Evolutionary conservation across 2,113 vertebrate species (phyloP), one percentile per base, ranked within the genome.

Genomic region (Equus przewalskii): DNA sequence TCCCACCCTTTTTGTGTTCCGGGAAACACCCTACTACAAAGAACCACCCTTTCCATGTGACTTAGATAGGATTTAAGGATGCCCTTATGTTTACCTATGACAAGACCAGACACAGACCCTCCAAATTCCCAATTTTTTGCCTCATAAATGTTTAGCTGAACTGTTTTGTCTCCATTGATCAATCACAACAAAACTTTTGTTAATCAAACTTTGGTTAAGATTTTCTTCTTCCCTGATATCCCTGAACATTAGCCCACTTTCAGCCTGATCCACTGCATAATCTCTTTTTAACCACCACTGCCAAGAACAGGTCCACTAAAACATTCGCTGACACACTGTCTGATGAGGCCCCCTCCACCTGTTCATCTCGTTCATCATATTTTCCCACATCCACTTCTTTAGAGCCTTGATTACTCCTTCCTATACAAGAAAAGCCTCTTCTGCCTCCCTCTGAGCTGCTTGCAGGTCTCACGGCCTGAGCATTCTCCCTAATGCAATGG

Each of bases 401-500:
- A 33, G 18, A 62, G 36, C 5, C 5, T 22, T 60, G 9, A 22
- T 60, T 64, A 21, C 1, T 30, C 11, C 49, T 81, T 78, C 19
- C 28, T 58, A 3, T 22, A 18, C 60, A 72, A 87, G 30, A 30
- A 93, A 81, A 82, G 8, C 9, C 19, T 26, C 15, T 70, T 54
- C 80, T 90, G 5, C 3, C 24, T 44, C 8, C n/a, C 24, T 41
- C 4, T 28, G 62, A 26, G 15, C 28, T 15, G 26, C 5, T 28
- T 41, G 3, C 0, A 65, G 5, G 56, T 8, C n/a, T 28, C 36
- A 19, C 21, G 18, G 15, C 49, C 49, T 49, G 8, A 24, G 13
- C 16, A 19, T 30, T 72, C 36, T 65, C 15, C 41, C 3, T 21
- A 3, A 2, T 4, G 0, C 3, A 41, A 30, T 2, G 28, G 3